Base-by-base conservation (phyloP, 2,113 vertebrate species). In the Mohoua ochrocephala region DNA sequence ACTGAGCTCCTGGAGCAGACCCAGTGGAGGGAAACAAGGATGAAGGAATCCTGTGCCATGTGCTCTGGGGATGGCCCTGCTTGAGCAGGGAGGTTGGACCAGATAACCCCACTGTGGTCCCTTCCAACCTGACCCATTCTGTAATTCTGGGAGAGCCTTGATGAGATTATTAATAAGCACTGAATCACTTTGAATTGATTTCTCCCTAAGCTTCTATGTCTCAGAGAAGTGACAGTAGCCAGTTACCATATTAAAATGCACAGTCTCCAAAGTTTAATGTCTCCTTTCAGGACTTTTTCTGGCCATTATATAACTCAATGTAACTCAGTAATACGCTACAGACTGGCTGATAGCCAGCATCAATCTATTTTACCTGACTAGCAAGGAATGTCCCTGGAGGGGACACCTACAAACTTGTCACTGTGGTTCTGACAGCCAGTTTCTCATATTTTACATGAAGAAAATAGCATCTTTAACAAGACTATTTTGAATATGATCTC, bases 1-100 rank as follows among this genome's bases (percentile, higher is more conserved):
- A 7, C 1, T 2, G 19, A 54, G 20, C 2, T 41, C 41, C 65
- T 56, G 35, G 35, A 64, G 21, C 1, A 1, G 49, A 0, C 35
- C 21, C 35, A 79, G 41, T 11, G 10, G 4, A 60, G 18, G 8
- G 23, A 10, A 60, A 78, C 33, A 54, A 47, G 30, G 10, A 53
- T 70, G n/a, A 39, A 70, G 39, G 30, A 68, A 54, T 27, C 21
- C 10, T 15, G n/a, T 54, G 41, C 15, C 21, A 3, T 8, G 41
- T 20, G 41, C 21, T 49, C 49, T 54, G 27, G 26, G 24, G 21
- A 69, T 54, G 10, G 5, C 24, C 41, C 41, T 69, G 17, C 41
- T 76, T 56, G 22, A 56, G 31, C 26, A 83, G 47, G 26, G 41
- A 54, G 17, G 21, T 8, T 63, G 35, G 49, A 69, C 21, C 21